Conservation (phyloP, 2,113 vertebrate species). For the Melanotaenia duboulayi region DNA sequence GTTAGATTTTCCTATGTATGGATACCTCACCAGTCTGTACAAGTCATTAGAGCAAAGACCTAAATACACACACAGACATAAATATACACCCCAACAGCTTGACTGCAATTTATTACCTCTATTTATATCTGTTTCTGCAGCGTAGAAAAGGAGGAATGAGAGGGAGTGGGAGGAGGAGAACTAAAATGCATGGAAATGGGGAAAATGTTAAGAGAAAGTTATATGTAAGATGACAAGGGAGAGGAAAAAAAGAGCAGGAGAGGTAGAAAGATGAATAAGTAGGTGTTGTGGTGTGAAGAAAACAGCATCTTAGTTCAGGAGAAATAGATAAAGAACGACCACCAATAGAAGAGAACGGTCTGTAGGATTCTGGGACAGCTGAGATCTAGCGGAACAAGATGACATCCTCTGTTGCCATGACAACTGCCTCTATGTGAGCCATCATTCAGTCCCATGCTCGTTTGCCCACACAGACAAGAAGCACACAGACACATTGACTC, state of each 20-base stretch:
- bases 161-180: constrained; percentile 19
- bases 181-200: constrained; percentile 40
- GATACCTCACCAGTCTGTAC: constrained; percentile 29
- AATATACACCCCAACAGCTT: constrained; percentile 38
- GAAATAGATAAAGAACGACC: neutral
- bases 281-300: neutral
- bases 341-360: constrained; percentile 21
- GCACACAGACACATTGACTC: constrained; percentile 6
- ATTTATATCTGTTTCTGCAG: constrained; percentile 59
- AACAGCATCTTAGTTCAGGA: constrained; percentile 10
- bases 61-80: constrained; percentile 39
- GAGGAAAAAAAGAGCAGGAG: neutral
- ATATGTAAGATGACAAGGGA: neutral
- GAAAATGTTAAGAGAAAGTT: constrained; percentile 8
- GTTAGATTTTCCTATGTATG: constrained; percentile 21
- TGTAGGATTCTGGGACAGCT: constrained; percentile 66
- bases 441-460: constrained; percentile 59
- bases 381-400: constrained; percentile 59
- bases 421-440: constrained; percentile 71
- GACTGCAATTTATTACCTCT: constrained; percentile 55
- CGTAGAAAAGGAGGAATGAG: constrained; percentile 22
- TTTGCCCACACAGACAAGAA: constrained; percentile 52
- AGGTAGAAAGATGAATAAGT: neutral
- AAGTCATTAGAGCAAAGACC: constrained; percentile 41
- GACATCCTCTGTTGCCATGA: constrained; percentile 79